Evolutionary conservation across 2,797 vertebrate species (phyloP), one percentile per base, ranked within the genome.

Genomic region (Masticophis lateralis): DNA sequence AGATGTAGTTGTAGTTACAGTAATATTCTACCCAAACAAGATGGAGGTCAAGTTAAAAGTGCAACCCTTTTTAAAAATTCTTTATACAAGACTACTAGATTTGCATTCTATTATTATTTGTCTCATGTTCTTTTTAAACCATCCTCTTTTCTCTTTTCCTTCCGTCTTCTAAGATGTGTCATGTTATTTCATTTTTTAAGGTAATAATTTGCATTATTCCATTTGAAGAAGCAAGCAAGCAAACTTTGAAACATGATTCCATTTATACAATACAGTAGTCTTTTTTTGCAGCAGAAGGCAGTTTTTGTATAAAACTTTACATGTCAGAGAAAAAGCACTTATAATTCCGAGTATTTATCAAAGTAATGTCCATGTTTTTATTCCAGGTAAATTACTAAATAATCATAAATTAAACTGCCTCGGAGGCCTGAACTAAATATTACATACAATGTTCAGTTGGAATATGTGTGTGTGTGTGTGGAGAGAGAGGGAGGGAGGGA

Each of bases 301-400:
- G 20, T 12, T 43, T 91, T 91, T 79, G 57, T 43, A 55, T 28
- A 25, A 27, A 91, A 83, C 53, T 91, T 91, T 83, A 43, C 53
- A 28, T 91, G 32, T 69, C 12, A 74, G 55, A 59, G 55, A 43
- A 56, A 18, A 59, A 59, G 20, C 63, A 63, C 51, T 51, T 79
- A 57, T 90, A 90, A 90, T 90, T 90, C 53, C 32, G 32, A 32
- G 32, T 37, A 90, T 90, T 90, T 74, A 90, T 79, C 66, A 28
- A 57, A 8, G 20, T 74, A 90, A 90, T 57, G 27, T 32, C 11
- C 66, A 79, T 25, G 66, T 27, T 55, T 37, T 60, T 74, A 28
- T 79, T 90, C 66, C 22, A 43, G 66, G 53, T 69, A 56, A 43
- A 37, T 90, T 90, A 32, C 53, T 69, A 79, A 79, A 57, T 37